Conservation (phyloP, 2,797 vertebrate species). For the Protonibea diacanthus region DNA sequence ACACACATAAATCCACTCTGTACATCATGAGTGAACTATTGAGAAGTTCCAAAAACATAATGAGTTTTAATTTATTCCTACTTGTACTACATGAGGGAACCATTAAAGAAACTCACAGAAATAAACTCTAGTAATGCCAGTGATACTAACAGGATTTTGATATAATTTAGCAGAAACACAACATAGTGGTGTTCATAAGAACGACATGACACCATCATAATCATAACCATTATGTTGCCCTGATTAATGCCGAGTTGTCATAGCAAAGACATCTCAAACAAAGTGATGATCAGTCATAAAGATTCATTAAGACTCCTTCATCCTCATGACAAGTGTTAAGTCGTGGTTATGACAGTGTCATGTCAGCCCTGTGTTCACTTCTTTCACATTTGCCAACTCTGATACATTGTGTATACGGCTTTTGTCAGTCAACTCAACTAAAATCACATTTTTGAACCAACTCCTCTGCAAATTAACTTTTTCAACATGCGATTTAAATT, state of each 20-base stretch:
- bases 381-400: neutral
- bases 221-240: neutral
- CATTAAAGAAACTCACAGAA: neutral
- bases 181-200: no score
- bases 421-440: neutral
- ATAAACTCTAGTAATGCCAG: neutral
- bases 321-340: no score
- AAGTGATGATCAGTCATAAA: no score
- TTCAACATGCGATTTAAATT: neutral
- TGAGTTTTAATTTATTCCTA: neutral
- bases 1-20: conserved; percentile 14
- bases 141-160: neutral
- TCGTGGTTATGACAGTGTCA: no score
- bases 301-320: no score
- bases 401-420: neutral
- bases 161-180: neutral
- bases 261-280: no score
- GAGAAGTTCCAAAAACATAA: neutral
- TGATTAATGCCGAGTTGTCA: no score
- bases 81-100: neutral
- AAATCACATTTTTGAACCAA: neutral
- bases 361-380: no score
- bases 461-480: neutral
- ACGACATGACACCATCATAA: no score
- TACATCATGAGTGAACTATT: neutral